A percentile compares a stretch with the other conserved stretches of the same genome.
These are phyloP conservation scores for Nasonovia ribisnigri DNA, from an alignment of 2,888 invertebrate genomes.

Conservation along the genomic window DNA sequence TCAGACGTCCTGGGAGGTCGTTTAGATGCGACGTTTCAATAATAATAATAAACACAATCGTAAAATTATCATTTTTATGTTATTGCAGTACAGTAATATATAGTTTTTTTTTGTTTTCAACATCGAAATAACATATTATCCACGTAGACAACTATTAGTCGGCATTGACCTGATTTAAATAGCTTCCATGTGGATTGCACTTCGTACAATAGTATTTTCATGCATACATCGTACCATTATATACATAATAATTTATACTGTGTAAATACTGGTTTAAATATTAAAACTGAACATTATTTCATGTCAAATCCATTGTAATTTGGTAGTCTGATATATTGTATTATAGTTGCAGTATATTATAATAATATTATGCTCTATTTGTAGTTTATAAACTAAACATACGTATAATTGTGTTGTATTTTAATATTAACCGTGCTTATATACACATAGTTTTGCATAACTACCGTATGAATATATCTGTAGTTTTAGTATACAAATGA, in stretches of 20 bases:
- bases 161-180: constrained; percentile 34
- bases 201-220: neutral
- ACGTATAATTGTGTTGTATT: neutral
- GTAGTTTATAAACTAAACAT: neutral
- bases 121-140: neutral
- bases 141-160: neutral
- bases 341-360: neutral
- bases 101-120: neutral
- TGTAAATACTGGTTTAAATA: constrained; percentile 42
- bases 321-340: neutral
- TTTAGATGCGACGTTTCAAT: neutral
- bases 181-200: neutral
- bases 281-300: constrained; percentile 18
- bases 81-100: neutral
- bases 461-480: neutral
- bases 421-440: neutral
- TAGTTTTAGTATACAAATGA: neutral
- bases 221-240: neutral
- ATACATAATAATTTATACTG: neutral
- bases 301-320: neutral
- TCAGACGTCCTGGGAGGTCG: neutral
- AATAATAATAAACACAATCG: neutral
- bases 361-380: constrained; percentile 3
- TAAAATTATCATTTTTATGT: neutral
- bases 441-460: neutral